Percentiles rank a stretch among this genome's conserved stretches.
These are phyloP conservation scores for Pseudomugil gertrudae DNA, from an alignment of 2,797 vertebrate species.

Conservation along the genomic window DNA sequence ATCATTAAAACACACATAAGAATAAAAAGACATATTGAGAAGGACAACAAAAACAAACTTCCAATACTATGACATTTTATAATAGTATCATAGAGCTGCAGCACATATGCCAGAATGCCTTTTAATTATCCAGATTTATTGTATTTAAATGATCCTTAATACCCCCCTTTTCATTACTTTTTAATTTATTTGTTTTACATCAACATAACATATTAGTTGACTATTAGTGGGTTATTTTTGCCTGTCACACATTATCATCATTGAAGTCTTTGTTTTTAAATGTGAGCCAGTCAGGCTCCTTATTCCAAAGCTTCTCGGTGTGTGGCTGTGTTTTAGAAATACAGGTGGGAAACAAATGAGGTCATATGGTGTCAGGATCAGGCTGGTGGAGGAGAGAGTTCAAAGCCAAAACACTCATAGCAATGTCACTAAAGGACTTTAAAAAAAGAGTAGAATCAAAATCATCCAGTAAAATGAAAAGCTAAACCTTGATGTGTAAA, in stretches of 20 bases:
- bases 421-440: constrained; percentile 52
- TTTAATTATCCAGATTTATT: neutral
- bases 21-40: neutral
- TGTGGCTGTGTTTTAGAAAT: constrained; percentile 60
- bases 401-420: constrained; percentile 37
- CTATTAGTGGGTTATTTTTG: constrained; percentile 37
- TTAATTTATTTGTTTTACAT: constrained; percentile 3
- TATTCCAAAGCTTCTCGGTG: constrained; percentile 15
- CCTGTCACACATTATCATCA: constrained; percentile 40
- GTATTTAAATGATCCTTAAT: neutral
- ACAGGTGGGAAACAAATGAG: constrained; percentile 61
- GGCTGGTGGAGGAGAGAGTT: constrained; percentile 30
- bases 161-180: neutral
- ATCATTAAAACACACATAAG: neutral
- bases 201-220: constrained; percentile 21
- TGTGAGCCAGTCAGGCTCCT: constrained; percentile 50
- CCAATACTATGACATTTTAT: neutral
- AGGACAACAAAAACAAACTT: neutral
- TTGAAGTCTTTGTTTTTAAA: constrained; percentile 60
- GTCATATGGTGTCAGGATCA: constrained; percentile 48
- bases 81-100: constrained; percentile 5
- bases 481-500: constrained; percentile 34
- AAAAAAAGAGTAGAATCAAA: constrained; percentile 63
- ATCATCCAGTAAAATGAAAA: constrained; percentile 62
- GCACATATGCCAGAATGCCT: neutral